Evolutionary conservation across 2,113 vertebrate genomes (phyloP).

Genomic region (Clarias batrachus): DNA sequence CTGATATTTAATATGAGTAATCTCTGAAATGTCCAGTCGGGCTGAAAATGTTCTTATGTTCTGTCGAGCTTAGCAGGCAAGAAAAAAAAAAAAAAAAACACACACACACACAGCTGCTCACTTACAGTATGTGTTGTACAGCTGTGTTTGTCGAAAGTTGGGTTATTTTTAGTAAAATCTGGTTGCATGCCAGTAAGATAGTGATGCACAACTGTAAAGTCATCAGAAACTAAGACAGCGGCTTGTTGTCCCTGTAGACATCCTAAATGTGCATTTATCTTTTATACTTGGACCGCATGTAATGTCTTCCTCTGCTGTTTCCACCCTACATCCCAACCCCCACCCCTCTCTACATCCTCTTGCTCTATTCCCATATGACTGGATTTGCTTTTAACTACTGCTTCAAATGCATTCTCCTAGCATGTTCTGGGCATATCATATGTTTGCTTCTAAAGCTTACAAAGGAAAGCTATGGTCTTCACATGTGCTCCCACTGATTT

Average conservation of each 20-base stretch:
- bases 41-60: slow-evolving; percentile 6
- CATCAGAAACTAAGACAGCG: slow-evolving; percentile 29
- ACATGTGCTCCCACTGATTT: background rate
- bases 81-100: background rate
- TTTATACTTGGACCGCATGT: slow-evolving; percentile 29
- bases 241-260: slow-evolving; percentile 24
- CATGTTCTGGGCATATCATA: slow-evolving; percentile 5
- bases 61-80: background rate
- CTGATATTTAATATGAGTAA: background rate
- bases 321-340: background rate
- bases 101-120: background rate
- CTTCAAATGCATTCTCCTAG: slow-evolving; percentile 22
- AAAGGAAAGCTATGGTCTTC: background rate
- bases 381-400: slow-evolving; percentile 14
- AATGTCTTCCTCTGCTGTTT: slow-evolving; percentile 22
- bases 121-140: background rate
- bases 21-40: slow-evolving; percentile 2
- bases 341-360: background rate
- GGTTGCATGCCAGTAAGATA: slow-evolving; percentile 3
- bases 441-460: slow-evolving; percentile 11
- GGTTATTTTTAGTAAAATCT: background rate
- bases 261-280: slow-evolving; percentile 43
- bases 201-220: slow-evolving; percentile 15
- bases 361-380: slow-evolving; percentile 16
- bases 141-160: background rate